phyloP scores from a whole-genome alignment of 2,797 vertebrate genomes.

The Denticeps clupeoides region DNA sequence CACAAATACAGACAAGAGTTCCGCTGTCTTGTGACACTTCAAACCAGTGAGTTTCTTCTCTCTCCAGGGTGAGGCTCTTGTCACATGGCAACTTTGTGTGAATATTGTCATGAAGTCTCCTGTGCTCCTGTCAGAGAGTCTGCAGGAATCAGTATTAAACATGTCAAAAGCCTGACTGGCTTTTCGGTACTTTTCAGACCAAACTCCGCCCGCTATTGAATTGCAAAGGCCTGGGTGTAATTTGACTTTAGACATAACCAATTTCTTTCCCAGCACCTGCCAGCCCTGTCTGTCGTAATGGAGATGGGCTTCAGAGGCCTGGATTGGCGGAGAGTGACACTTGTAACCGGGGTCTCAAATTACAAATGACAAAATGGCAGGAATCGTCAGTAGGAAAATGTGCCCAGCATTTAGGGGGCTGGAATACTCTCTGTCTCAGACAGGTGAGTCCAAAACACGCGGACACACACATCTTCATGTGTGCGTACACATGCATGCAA shows the following conservation, averaged over 20 bases:
- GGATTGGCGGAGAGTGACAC: constrained; percentile 58
- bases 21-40: not conserved
- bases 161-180: too few relatives aligned
- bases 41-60: not conserved
- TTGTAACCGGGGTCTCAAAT: constrained; percentile 58
- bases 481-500: not conserved
- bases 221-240: constrained; percentile 52
- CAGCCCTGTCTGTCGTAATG: constrained; percentile 45
- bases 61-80: too few relatives aligned
- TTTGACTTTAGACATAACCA: constrained; percentile 64
- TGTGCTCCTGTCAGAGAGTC: too few relatives aligned
- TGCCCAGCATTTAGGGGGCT: not conserved
- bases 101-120: too few relatives aligned
- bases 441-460: not conserved
- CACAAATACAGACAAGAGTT: not conserved
- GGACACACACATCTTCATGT: not conserved
- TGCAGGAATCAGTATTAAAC: too few relatives aligned
- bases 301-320: constrained; percentile 38
- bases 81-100: too few relatives aligned
- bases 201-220: too few relatives aligned
- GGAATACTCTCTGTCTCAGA: too few relatives aligned
- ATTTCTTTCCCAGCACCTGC: constrained; percentile 51
- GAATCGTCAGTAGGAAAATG: constrained; percentile 49
- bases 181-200: too few relatives aligned
- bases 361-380: constrained; percentile 59